phyloP scores from a whole-genome alignment of 2,888 invertebrate genomes.

The Ophioninae sp. region DNA sequence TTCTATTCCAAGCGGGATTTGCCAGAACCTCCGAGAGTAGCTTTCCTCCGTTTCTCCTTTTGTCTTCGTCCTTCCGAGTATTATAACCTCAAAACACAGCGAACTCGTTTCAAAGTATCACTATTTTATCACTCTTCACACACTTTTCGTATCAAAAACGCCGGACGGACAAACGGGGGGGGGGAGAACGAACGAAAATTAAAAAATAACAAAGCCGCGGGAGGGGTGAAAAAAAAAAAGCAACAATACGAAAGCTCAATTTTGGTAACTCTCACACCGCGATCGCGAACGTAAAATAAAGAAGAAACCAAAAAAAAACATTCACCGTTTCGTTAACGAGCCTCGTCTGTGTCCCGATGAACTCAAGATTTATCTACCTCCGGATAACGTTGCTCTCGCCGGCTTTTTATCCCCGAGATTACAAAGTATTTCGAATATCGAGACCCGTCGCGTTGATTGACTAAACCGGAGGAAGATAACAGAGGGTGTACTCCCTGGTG shows the following conservation, averaged over 20 bases:
- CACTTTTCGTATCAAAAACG: slow-evolving; percentile 12
- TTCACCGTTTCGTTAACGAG: too few relatives aligned
- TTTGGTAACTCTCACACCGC: too few relatives aligned
- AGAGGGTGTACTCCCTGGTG: slow-evolving; percentile 48
- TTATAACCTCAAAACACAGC: slow-evolving; percentile 20
- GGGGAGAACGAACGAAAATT: not conserved
- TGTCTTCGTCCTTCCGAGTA: not conserved
- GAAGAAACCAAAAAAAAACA: too few relatives aligned
- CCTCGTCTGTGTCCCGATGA: too few relatives aligned
- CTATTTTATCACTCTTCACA: slow-evolving; percentile 18
- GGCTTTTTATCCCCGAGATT: too few relatives aligned
- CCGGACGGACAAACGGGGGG: not conserved
- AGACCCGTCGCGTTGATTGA: too few relatives aligned
- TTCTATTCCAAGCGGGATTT: slow-evolving; percentile 43
- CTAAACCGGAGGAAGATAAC: too few relatives aligned
- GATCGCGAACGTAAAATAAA: not conserved
- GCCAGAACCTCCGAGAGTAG: slow-evolving; percentile 35
- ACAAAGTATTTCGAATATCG: too few relatives aligned
- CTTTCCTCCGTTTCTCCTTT: not conserved
- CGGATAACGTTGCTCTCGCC: too few relatives aligned
- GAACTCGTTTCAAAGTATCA: slow-evolving; percentile 21
- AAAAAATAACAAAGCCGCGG: not conserved
- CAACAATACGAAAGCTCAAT: not conserved
- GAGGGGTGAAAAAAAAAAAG: not conserved
- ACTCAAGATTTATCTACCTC: not conserved